Evolutionary conservation across 2,888 invertebrate species (phyloP), one percentile per base, ranked within the genome.

Genomic region (Reticulitermes lucifugus): DNA sequence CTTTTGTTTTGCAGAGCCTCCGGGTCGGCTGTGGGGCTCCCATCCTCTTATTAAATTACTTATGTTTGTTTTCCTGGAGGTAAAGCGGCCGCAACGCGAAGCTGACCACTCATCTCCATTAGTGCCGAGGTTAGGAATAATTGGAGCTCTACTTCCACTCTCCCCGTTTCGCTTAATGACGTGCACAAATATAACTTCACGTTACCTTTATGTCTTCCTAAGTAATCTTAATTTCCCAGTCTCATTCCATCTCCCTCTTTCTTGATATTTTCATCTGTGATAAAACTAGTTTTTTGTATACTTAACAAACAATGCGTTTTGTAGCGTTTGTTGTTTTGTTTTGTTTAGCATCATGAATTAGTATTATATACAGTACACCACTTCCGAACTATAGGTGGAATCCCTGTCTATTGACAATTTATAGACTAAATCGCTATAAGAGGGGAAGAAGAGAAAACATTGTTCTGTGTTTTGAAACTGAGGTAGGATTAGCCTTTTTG

Each of bases 401-500:
- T 12, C 65, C 65, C 65, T 60, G 2, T 65, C 9, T 65, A 65
- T 65, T 65, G 65, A 65, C 65, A 25, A 21, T 60, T 21, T 25
- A 65, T 65, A 18, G 51, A 12, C 51, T 51, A 21, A n/a, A 65
- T 65, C 25, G 7, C 7, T 65, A 25, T 25, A n/a, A 25, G 65
- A 25, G n/a, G 65, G 35, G 65, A 25, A 25, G n/a, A 25, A 65
- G 65, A 65, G 1, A 65, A 60, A 65, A 65, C 60, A 60, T 60
- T 65, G n/a, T n/a, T 0, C 25, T 65, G 5, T n/a, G 65, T 65
- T 65, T 65, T 12, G 65, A 25, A 65, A 65, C 43, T 46, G n/a
- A 77, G 77, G 77, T 14, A 77, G 51, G 43, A 51, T 77, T 79
- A 79, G 55, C 25, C 79, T 79, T 79, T 79, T 79, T 51, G 51